Percentiles rank a stretch among this genome's conserved stretches.
phyloP scores from a whole-genome alignment of 1,140 invertebrate species.

The Drosophila lowei region DNA sequence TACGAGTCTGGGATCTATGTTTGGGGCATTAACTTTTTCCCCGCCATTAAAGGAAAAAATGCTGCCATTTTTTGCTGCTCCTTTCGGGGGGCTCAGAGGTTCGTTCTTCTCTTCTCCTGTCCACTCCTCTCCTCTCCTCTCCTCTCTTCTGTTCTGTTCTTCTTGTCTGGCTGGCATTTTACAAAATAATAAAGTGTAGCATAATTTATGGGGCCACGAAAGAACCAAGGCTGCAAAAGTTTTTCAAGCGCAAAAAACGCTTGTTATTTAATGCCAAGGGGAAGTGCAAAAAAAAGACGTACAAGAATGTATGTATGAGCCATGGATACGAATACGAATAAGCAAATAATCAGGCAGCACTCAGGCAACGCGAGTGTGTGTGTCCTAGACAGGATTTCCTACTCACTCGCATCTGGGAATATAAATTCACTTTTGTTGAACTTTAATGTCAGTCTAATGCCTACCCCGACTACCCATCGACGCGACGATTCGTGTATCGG shows the following conservation, averaged over 20 bases:
- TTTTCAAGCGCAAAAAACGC: constrained; percentile 57
- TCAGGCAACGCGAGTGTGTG: constrained; percentile 9
- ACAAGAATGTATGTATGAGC: constrained; percentile 1
- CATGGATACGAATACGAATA: constrained; percentile 38
- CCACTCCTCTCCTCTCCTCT: too few species aligned
- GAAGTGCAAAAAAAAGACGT: constrained; percentile 4
- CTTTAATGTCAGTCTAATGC: constrained; percentile 69
- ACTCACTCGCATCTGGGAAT: constrained; percentile 37
- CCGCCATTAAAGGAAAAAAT: constrained; percentile 33
- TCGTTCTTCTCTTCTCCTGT: too few species aligned
- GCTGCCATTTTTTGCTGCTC: constrained; percentile 21
- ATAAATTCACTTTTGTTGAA: constrained; percentile 70
- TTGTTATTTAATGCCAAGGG: constrained; percentile 61
- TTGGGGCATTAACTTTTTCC: constrained; percentile 43
- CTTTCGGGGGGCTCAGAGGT: too few species aligned
- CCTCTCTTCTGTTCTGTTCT: constrained; percentile 13
- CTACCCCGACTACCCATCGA: not conserved
- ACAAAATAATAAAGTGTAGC: constrained; percentile 73
- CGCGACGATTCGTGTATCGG: constrained; percentile 6
- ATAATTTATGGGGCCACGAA: constrained; percentile 63
- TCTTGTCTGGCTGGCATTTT: constrained; percentile 47
- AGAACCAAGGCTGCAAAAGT: constrained; percentile 37
- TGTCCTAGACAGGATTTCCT: constrained; percentile 35
- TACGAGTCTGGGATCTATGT: constrained; percentile 10
- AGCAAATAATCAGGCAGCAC: constrained; percentile 64